Evolutionary conservation across 1,140 invertebrate species (phyloP).

Genomic region (Parasteatoda tepidariorum): DNA sequence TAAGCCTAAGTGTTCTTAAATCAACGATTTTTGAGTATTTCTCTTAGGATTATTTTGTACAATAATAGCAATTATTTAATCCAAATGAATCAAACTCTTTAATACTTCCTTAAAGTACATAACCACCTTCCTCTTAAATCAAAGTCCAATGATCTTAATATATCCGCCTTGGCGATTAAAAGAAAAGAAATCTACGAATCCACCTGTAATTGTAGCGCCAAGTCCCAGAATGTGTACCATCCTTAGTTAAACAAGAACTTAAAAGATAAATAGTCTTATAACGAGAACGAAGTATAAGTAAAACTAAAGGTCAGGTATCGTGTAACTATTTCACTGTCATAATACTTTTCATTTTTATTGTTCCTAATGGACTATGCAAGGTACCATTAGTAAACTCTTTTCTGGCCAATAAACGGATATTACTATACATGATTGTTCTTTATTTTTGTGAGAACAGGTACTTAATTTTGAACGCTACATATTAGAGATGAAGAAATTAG

Average conservation of each 20-base stretch:
- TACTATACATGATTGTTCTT: not conserved
- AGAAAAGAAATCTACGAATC: not conserved
- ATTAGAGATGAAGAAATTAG: not conserved
- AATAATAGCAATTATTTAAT: no score
- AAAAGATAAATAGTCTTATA: slow-evolving; percentile 17
- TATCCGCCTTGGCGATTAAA: not conserved
- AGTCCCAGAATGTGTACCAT: not conserved
- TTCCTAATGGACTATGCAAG: not conserved
- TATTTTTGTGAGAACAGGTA: not conserved
- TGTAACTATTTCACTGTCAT: not conserved
- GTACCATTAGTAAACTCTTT: slow-evolving; percentile 1
- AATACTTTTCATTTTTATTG: not conserved
- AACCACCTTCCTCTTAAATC: not conserved
- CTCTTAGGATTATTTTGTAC: no score
- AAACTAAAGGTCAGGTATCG: not conserved
- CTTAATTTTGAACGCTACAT: not conserved
- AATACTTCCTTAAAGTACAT: not conserved
- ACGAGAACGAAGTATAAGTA: not conserved
- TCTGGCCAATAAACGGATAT: not conserved
- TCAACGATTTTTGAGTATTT: no score
- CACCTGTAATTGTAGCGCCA: no score
- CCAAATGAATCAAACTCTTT: no score
- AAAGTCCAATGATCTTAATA: not conserved
- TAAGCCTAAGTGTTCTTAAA: no score
- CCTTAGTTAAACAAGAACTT: slow-evolving; percentile 3